These are phyloP conservation scores for Salpingus planirostris DNA, from an alignment of 2,888 invertebrate species.

Conservation along the genomic window DNA sequence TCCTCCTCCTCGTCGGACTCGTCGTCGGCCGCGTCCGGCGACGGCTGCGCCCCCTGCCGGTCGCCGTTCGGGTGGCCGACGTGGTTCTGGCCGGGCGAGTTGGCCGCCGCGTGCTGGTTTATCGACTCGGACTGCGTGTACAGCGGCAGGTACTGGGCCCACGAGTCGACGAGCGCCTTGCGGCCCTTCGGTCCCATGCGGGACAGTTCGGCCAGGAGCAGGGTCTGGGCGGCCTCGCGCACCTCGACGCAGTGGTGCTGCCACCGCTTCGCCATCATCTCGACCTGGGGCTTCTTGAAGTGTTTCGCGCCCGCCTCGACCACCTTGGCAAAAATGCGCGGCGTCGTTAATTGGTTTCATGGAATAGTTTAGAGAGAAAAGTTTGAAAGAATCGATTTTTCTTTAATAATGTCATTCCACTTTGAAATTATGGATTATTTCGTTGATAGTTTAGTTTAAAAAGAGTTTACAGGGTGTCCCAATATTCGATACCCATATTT, in stretches of 20 bases:
- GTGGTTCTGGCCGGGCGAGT: conserved; percentile 44
- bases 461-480: no score
- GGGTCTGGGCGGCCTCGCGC: conserved; percentile 92
- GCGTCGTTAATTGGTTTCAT: background rate
- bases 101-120: conserved; percentile 53
- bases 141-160: conserved; percentile 91
- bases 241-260: conserved; percentile 98
- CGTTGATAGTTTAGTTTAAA: no score
- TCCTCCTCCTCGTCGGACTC: conserved; percentile 82
- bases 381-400: no score
- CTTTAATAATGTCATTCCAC: no score
- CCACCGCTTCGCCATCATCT: conserved; percentile 96
- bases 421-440: no score
- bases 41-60: conserved; percentile 69
- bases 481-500: no score
- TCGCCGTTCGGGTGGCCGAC: conserved; percentile 30
- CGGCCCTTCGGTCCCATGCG: conserved; percentile 84
- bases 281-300: conserved; percentile 93
- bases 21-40: conserved; percentile 47
- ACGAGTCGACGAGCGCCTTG: conserved; percentile 85
- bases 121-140: conserved; percentile 75
- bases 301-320: conserved; percentile 56
- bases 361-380: conserved; percentile 2
- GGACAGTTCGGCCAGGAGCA: conserved; percentile 81
- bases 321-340: no score